Base-by-base conservation (phyloP, 2,113 vertebrate species). In the Circaetus cinerascens region DNA sequence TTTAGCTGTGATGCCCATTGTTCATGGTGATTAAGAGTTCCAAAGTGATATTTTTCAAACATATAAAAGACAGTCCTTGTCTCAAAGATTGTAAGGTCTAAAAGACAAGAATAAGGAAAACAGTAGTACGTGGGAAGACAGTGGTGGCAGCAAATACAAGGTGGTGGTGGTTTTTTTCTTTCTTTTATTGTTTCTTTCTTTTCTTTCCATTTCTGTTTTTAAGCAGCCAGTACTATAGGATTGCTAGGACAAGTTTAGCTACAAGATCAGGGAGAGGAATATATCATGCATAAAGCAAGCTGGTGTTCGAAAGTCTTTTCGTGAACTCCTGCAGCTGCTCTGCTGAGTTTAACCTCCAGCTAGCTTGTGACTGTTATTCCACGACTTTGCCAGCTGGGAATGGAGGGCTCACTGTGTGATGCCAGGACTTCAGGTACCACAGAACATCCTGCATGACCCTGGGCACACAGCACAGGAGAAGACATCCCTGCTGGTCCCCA, bases 101-200 rank as follows among this genome's bases (percentile, higher is more conserved):
- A 86, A 80, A 69, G 6, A 40, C 11, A 84, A 68, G 21, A 64
- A 16, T 25, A 56, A 62, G 9, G 13, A 57, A 87, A 50, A 30
- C 2, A 55, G 14, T 38, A 21, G 15, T 34, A 29, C 3, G 6
- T 21, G 8, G 25, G 38, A 84, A 73, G 10, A 12, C 2, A 68
- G 16, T 16, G 43, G 8, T 38, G 15, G 3, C 15, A 74, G 21
- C 11, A 84, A 84, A 62, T 3, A 43, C 3, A 88, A 86, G 2
- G 6, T 29, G 10, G 0, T 38, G 11, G 13, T 29, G 2, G 3
- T 11, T 13, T 11, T 7, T n/a, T 36, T 23, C 9, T 14, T 11
- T 20, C 20, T 5, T 32, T 34, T 5, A 3, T 62, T 48, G 7
- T 11, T 20, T 9, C 15, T 14, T 7, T 8, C 18, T 20, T 23